Conservation (phyloP, 2,888 invertebrate genomes). For the Hyles lineata region DNA sequence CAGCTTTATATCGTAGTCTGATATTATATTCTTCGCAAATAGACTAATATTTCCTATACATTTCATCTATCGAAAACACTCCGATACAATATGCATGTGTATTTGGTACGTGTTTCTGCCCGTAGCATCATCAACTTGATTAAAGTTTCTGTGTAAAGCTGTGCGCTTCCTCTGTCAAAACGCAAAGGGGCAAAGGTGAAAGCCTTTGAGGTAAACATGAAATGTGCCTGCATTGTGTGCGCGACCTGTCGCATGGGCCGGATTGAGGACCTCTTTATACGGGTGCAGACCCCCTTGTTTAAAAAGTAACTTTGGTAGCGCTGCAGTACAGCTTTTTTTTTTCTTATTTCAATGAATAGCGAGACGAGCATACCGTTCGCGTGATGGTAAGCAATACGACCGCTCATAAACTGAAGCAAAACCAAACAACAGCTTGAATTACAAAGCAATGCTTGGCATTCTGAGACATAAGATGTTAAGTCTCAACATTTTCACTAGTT, state of each 20-base stretch:
- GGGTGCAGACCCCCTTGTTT: neutral
- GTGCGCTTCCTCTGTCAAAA: conserved; percentile 10
- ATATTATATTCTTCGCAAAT: too few species aligned
- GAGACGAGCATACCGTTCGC: too few species aligned
- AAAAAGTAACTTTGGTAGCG: neutral
- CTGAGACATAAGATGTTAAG: too few species aligned
- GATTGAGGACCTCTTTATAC: neutral
- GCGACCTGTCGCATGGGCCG: neutral
- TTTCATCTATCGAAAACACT: neutral
- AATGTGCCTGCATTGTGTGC: conserved; percentile 14
- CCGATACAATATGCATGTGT: neutral
- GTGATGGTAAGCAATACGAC: too few species aligned
- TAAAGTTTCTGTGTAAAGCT: neutral
- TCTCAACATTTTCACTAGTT: too few species aligned
- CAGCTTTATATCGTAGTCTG: neutral
- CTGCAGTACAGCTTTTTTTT: too few species aligned
- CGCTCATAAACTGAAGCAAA: too few species aligned
- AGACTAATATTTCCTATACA: too few species aligned
- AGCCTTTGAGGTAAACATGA: conserved; percentile 6
- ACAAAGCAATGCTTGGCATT: too few species aligned
- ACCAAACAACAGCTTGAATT: too few species aligned
- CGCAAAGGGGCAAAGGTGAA: conserved; percentile 22
- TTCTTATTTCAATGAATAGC: too few species aligned
- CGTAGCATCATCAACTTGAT: conserved; percentile 4
- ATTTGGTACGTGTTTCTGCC: neutral